Percentiles rank a stretch among this genome's conserved stretches.
Conservation (phyloP, 2,888 invertebrate genomes). For the Campaea margaritaria region DNA sequence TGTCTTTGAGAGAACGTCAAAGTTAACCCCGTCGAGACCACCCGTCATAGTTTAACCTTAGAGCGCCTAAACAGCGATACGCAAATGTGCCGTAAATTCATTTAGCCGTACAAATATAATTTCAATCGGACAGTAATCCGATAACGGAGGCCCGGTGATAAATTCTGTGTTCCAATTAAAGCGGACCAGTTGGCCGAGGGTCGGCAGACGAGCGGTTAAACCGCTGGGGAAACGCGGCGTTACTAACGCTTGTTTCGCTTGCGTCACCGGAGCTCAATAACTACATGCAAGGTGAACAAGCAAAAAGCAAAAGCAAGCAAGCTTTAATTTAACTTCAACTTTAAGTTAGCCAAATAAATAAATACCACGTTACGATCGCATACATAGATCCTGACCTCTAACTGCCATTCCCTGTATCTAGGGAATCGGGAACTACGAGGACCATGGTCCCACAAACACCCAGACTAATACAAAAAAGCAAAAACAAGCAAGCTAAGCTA, state of each 20-base stretch:
- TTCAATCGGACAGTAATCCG: constrained; percentile 66
- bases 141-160: constrained; percentile 69
- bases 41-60: constrained; percentile 24
- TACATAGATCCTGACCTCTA: no score
- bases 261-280: not conserved
- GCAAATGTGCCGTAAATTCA: constrained; percentile 59
- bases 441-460: no score
- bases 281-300: no score
- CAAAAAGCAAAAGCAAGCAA: no score
- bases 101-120: constrained; percentile 65
- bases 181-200: constrained; percentile 46
- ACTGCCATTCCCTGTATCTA: no score
- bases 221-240: not conserved
- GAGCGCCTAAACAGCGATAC: constrained; percentile 35
- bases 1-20: not conserved
- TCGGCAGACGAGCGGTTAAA: constrained; percentile 25
- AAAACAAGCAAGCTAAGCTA: no score
- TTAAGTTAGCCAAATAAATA: no score
- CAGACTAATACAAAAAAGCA: no score
- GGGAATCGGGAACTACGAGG: no score
- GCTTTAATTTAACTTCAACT: no score
- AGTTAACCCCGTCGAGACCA: not conserved
- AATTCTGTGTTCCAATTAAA: constrained; percentile 71
- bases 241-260: not conserved
- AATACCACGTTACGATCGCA: no score